phyloP scores from a whole-genome alignment of 2,888 invertebrate species.

The Oligia fasciuncula region DNA sequence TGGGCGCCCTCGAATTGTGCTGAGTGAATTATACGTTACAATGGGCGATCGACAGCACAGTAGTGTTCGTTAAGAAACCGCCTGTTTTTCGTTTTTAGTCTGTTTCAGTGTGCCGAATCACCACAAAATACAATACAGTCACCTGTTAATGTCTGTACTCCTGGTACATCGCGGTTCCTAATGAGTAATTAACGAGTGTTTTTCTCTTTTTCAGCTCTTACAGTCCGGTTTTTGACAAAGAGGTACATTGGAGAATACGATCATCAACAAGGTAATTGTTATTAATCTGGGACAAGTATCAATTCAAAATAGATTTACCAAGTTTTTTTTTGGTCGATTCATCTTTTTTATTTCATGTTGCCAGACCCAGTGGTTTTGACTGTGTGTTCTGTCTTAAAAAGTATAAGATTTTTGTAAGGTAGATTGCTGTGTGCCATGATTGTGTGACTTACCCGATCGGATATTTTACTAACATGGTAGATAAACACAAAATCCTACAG shows the following conservation, averaged over 20 bases:
- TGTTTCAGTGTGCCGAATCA: background rate
- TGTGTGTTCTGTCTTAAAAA: background rate
- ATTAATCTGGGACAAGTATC: background rate
- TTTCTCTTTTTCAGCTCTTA: slow-evolving; percentile 91
- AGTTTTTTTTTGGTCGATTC: background rate
- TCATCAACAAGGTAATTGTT: slow-evolving; percentile 95
- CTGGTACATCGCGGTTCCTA: background rate
- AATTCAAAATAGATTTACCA: background rate
- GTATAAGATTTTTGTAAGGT: background rate
- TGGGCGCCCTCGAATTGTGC: background rate
- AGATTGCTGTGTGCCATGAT: background rate
- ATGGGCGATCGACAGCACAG: too few relatives aligned
- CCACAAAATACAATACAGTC: background rate
- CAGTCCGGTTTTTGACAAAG: slow-evolving; percentile 97
- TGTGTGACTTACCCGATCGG: background rate
- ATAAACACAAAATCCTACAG: background rate
- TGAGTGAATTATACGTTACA: background rate
- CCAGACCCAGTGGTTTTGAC: background rate
- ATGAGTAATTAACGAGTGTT: background rate
- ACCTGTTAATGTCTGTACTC: background rate
- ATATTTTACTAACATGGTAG: background rate
- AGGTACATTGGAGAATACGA: slow-evolving; percentile 98
- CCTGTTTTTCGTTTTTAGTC: background rate
- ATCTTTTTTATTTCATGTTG: background rate
- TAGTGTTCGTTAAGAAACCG: background rate